Percentiles rank a stretch among this genome's conserved stretches.
phyloP scores from a whole-genome alignment of 2,797 vertebrate species.

The Lacerta bilineata region DNA sequence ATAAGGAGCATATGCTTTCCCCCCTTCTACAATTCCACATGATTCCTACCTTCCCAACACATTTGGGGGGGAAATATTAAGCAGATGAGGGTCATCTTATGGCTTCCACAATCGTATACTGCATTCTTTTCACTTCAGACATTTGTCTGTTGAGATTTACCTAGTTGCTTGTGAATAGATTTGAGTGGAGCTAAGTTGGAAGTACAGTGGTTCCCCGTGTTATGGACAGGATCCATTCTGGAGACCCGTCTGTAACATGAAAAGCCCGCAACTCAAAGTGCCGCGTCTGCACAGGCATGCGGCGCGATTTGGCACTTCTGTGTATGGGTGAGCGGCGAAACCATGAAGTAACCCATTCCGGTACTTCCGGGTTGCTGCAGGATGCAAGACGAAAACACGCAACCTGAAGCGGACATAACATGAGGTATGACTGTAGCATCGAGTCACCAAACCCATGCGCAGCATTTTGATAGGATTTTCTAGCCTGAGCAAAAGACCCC shows the following conservation, averaged over 20 bases:
- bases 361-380: rapidly evolving
- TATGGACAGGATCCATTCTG: rapidly evolving
- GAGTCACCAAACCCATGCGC: not conserved
- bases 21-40: not conserved
- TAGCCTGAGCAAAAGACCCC: not conserved
- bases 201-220: not conserved
- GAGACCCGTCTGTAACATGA: no score
- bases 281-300: no score
- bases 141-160: not conserved
- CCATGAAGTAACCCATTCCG: no score
- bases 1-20: not conserved
- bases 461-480: conserved; percentile 3
- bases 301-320: no score
- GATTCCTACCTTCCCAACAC: not conserved
- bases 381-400: no score
- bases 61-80: not conserved
- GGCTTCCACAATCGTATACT: not conserved
- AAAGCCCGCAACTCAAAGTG: no score
- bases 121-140: not conserved
- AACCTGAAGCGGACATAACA: no score
- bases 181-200: not conserved
- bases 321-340: rapidly evolving
- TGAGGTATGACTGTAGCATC: no score
- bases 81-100: not conserved
- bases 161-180: not conserved